phyloP scores from a whole-genome alignment of 1,140 invertebrate species.

The Oryzaephilus surinamensis region DNA sequence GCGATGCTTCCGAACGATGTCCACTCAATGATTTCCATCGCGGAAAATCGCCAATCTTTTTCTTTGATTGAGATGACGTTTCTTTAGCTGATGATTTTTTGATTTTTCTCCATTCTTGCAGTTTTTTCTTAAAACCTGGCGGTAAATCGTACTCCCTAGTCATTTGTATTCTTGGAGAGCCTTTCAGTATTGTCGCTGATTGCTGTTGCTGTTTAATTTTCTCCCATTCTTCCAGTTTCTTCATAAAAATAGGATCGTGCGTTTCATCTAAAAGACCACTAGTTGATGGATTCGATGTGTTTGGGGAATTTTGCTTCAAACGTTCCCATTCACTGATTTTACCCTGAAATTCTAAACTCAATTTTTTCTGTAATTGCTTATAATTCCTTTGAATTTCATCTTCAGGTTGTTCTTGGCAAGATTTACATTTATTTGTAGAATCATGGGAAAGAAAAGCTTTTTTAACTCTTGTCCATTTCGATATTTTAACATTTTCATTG shows the following conservation, averaged over 20 bases:
- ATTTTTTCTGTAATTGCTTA: conserved; percentile 52
- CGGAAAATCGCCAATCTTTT: conserved; percentile 60
- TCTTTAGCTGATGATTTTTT: conserved; percentile 53
- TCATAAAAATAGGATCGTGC: conserved; percentile 28
- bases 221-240: conserved; percentile 37
- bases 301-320: conserved; percentile 34
- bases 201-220: conserved; percentile 29
- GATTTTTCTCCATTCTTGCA: conserved; percentile 75
- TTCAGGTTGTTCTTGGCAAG: too few species aligned
- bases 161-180: conserved; percentile 22
- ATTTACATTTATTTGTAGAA: background rate
- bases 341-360: conserved; percentile 59
- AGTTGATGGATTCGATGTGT: conserved; percentile 10
- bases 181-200: conserved; percentile 2
- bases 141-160: conserved; percentile 54
- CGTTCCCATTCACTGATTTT: conserved; percentile 65
- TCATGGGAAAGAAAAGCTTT: conserved; percentile 51
- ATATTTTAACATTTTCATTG: conserved; percentile 26
- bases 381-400: conserved; percentile 49
- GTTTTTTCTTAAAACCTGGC: conserved; percentile 68
- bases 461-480: conserved; percentile 64
- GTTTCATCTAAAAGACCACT: conserved; percentile 24
- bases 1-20: conserved; percentile 35
- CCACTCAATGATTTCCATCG: conserved; percentile 47
- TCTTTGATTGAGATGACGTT: conserved; percentile 36